Conservation (phyloP, 2,113 vertebrate genomes). For the Ptychochromis oligacanthus region DNA sequence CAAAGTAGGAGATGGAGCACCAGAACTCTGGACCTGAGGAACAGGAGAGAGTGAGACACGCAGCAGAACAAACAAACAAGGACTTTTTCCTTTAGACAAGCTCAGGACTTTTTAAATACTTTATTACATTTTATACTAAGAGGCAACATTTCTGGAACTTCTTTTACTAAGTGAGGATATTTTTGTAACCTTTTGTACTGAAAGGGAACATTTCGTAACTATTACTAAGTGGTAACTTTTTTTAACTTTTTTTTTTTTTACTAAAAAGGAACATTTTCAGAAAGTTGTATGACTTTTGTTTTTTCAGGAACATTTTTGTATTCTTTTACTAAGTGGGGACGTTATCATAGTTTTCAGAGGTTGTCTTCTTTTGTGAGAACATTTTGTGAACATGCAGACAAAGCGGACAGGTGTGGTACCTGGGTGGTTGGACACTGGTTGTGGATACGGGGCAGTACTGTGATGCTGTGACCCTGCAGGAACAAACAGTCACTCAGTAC, state of each 20-base stretch:
- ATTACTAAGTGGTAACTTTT: too few relatives aligned
- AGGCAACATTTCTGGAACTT: too few relatives aligned
- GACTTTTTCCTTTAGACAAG: too few relatives aligned
- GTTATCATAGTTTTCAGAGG: background rate
- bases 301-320: background rate
- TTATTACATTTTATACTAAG: background rate
- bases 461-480: slow-evolving; percentile 83
- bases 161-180: too few relatives aligned
- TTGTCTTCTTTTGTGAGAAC: background rate
- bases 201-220: too few relatives aligned
- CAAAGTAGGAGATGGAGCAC: slow-evolving; percentile 85
- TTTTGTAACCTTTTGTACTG: background rate
- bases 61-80: too few relatives aligned
- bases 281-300: background rate
- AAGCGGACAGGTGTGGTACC: slow-evolving; percentile 53
- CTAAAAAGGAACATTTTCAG: too few relatives aligned
- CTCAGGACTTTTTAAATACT: background rate
- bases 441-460: slow-evolving; percentile 64
- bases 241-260: too few relatives aligned
- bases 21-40: slow-evolving; percentile 81
- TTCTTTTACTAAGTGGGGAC: background rate
- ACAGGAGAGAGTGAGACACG: rapidly evolving
- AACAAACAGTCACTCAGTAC: slow-evolving; percentile 12
- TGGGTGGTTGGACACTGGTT: slow-evolving; percentile 74
- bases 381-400: background rate